Evolutionary conservation across 2,113 vertebrate species (phyloP).

Genomic region (Callocephalon fimbriatum): DNA sequence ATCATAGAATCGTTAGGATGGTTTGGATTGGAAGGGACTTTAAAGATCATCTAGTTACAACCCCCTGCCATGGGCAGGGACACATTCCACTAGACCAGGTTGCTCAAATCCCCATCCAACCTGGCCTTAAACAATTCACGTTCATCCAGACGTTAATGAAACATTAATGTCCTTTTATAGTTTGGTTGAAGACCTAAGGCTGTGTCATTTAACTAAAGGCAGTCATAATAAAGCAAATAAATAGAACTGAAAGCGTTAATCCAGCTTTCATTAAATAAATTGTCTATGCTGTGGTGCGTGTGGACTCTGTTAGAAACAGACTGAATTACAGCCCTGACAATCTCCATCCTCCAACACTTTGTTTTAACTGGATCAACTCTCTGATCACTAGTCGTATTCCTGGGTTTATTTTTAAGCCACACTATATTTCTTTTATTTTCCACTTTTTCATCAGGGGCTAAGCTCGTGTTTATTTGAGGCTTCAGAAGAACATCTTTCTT

Average conservation of each 20-base stretch:
- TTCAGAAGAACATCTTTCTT: conserved; percentile 31
- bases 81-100: not conserved
- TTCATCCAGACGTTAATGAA: not conserved
- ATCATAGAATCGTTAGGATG: not conserved
- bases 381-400: not conserved
- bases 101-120: not conserved
- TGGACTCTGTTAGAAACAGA: not conserved
- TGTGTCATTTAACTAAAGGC: not conserved
- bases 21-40: not conserved
- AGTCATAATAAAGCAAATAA: not conserved
- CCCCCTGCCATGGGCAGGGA: not conserved
- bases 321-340: not conserved
- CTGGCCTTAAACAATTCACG: not conserved
- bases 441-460: not conserved
- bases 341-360: not conserved
- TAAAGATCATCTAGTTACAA: not conserved
- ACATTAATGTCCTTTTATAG: not conserved
- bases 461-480: conserved; percentile 39
- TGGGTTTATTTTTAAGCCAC: conserved; percentile 33
- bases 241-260: not conserved
- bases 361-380: conserved; percentile 29
- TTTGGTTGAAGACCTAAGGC: not conserved
- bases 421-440: not conserved
- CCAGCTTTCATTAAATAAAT: conserved; percentile 1
- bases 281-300: not conserved